phyloP scores from a whole-genome alignment of 2,797 vertebrate genomes.

The Pseudochromis fuscus region DNA sequence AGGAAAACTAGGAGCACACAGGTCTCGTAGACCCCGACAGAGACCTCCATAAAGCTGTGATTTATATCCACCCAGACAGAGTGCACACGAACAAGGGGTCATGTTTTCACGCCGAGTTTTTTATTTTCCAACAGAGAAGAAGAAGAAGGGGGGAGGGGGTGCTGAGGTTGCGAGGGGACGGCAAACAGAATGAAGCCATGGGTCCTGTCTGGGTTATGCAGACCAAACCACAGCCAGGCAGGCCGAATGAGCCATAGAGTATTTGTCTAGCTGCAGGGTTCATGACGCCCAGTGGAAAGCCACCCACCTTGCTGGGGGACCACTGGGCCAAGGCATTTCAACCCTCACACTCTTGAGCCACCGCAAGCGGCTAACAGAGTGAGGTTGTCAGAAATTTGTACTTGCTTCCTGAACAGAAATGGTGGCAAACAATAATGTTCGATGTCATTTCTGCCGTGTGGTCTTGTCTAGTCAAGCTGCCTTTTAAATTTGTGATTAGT shows the following conservation, averaged over 20 bases:
- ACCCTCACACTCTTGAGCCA: slow-evolving; percentile 57
- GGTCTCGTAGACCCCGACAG: slow-evolving; percentile 73
- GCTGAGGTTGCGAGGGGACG: slow-evolving; percentile 57
- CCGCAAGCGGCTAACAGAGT: slow-evolving; percentile 48
- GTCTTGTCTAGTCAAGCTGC: slow-evolving; percentile 49
- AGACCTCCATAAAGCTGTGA: slow-evolving; percentile 81
- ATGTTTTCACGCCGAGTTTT: slow-evolving; percentile 68
- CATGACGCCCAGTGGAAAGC: slow-evolving; percentile 77
- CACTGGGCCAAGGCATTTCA: slow-evolving; percentile 68
- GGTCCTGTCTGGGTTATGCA: slow-evolving; percentile 71
- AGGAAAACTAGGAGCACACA: slow-evolving; percentile 66
- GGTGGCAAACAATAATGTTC: slow-evolving; percentile 49
- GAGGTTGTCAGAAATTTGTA: slow-evolving; percentile 56
- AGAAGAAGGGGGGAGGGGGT: slow-evolving; percentile 42
- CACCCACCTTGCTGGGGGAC: slow-evolving; percentile 85
- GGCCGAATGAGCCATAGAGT: slow-evolving; percentile 76
- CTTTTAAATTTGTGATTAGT: slow-evolving; percentile 46
- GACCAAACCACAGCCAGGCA: slow-evolving; percentile 72
- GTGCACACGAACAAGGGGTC: slow-evolving; percentile 68
- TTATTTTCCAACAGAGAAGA: slow-evolving; percentile 73
- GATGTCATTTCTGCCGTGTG: slow-evolving; percentile 56
- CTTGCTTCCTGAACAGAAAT: slow-evolving; percentile 54
- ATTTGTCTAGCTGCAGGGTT: slow-evolving; percentile 85
- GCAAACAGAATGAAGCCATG: slow-evolving; percentile 80
- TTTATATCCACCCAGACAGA: slow-evolving; percentile 84